Base-by-base conservation (phyloP, 1,140 invertebrate genomes). In the Lerema accius region DNA sequence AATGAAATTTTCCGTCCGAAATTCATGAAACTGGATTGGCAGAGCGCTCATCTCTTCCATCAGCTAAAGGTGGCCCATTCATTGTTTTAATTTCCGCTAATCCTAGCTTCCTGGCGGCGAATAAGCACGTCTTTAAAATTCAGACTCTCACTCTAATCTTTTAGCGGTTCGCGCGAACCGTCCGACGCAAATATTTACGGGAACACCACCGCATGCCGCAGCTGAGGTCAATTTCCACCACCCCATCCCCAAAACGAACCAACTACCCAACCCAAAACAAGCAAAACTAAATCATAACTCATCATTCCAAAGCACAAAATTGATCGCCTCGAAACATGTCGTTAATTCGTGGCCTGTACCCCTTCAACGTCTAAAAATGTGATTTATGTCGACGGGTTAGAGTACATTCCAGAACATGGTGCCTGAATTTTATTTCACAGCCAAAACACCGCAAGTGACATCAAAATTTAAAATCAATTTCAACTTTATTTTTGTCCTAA, bases 121-220 rank as follows among this genome's bases (percentile, higher is more conserved):
- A 16, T 32, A 58, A 58, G 42, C 28, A 32, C 40, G 60, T 73
- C 69, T 78, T 81, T 76, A 75, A 82, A 84, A 76, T 80, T 76
- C 77, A 76, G 69, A 69, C 76, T 72, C 70, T 64, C 66, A 58
- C 76, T 67, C 78, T 85, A 82, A 82, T 82, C 81, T 81, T 72
- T 78, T 81, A 73, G 75, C 76, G 74, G 73, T 72, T 73, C 63
- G 67, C 78, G 72, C 69, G 73, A 71, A 72, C 71, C 70, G 74
- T 82, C 71, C 72, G 69, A 74, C 73, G 76, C 83, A 84, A 86
- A 86, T 86, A 84, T 86, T 86, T 86, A 83, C 83, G 76, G 73
- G 76, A 70, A 75, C 77, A 65, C 71, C 68, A 73, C 80, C 80
- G 72, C 83, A 75, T 76, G 65, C 71, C 68, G 72, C 80, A 81